Evolutionary conservation across 2,888 invertebrate genomes (phyloP), one percentile per base, ranked within the genome.

Genomic region (Rotaria magnacalcarata): DNA sequence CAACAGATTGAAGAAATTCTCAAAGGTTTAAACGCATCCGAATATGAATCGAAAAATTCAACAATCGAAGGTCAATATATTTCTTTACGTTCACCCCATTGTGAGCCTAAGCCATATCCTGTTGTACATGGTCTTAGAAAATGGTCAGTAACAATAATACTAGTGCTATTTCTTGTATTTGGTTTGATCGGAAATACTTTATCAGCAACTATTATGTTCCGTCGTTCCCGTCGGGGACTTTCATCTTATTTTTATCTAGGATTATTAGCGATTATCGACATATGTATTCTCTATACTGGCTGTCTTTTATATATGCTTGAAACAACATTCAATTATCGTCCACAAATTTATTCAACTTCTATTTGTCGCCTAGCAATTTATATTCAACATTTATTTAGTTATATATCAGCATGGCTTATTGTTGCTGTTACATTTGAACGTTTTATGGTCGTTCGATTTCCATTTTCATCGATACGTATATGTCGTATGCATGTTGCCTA

Each of bases 401-500:
- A 58, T 50, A 58, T 84, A 34, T 85, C 85, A 5, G 85, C 86
- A 11, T 86, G 86, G 86, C 27, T 86, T 24, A 86, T 86, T 52
- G 86, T 86, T 24, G 80, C 86, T 24, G 85, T 86, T 34, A 85
- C 86, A 60, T 54, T 86, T 41, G 86, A 86, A 85, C 43, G 86
- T n/a, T 86, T 86, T 60, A 54, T 86, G 21, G 86, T 85, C 41
- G 86, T 86, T 19, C 56, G 56, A 60, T 86, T 34, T 84, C 86
- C 86, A 27, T 75, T 85, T 58, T 80, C 80, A 34, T 85, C 86
- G 7, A 86, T 47, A 3, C 80, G 47, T n/a, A 11, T 80, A 47
- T 80, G 80, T 47, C 80, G 47, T 24, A 43, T 80, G 43, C 43
- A n/a, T n/a, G 43, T 80, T 14, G 80, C 80, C 47, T 47, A 80